Evolutionary conservation across 2,113 vertebrate genomes (phyloP).

Genomic region (Ptilorrhoa leucosticta): DNA sequence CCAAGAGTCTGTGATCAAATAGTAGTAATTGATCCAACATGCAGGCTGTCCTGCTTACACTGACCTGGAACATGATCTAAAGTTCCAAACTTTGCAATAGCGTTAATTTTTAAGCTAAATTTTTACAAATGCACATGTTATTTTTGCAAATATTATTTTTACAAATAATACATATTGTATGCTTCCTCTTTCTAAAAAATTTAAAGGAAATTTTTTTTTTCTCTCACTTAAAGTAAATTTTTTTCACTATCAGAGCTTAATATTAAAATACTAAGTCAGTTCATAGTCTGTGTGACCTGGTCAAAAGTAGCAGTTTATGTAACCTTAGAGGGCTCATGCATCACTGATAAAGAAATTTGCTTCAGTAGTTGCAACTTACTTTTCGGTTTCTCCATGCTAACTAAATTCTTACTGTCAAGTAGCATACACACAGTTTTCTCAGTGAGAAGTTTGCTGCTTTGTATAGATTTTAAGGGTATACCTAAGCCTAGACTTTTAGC

Average conservation of each 20-base stretch:
- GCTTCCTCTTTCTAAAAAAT: neutral
- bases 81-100: neutral
- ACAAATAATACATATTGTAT: neutral
- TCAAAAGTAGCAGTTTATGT: neutral
- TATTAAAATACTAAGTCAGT: neutral
- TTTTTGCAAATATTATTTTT: neutral
- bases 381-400: neutral
- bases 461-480: neutral
- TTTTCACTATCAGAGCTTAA: neutral
- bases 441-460: neutral
- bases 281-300: neutral
- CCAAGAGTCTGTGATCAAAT: neutral
- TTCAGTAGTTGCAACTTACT: neutral
- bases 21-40: neutral
- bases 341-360: neutral
- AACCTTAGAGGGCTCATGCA: neutral
- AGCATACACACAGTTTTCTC: neutral
- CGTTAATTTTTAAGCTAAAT: neutral
- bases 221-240: neutral
- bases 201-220: neutral
- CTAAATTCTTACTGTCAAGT: neutral
- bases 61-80: neutral
- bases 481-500: neutral
- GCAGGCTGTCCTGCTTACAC: neutral
- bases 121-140: neutral